These are phyloP conservation scores for Crocodylus rhombifer DNA, from an alignment of 2,797 vertebrate species.

Conservation along the genomic window DNA sequence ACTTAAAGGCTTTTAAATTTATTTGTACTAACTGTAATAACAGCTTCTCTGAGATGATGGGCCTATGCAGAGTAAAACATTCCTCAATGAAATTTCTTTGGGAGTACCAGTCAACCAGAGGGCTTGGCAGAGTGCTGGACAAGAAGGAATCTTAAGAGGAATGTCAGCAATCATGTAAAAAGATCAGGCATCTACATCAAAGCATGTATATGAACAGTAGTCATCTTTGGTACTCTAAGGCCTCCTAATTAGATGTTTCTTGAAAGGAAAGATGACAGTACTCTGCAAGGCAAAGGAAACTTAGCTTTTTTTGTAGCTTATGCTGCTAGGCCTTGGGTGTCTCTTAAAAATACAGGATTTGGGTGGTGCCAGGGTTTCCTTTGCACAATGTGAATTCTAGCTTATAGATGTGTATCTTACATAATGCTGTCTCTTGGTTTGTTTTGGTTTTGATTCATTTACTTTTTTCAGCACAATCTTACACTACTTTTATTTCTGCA, in stretches of 20 bases:
- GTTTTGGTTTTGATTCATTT: neutral
- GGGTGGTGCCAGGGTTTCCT: neutral
- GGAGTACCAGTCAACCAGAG: neutral
- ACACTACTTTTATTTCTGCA: constrained; percentile 12
- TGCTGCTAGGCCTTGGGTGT: neutral
- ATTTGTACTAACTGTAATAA: neutral
- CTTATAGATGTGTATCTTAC: neutral
- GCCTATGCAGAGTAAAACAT: rapidly evolving
- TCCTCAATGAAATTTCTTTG: neutral
- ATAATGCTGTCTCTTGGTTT: neutral
- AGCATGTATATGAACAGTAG: neutral
- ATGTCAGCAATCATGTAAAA: neutral
- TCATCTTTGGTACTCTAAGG: neutral
- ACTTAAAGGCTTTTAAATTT: neutral
- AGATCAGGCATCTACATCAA: neutral
- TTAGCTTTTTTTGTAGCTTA: rapidly evolving
- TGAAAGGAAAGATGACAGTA: neutral
- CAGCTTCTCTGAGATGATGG: neutral
- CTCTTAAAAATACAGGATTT: neutral
- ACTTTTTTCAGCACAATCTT: constrained; percentile 16
- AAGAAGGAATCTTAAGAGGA: neutral
- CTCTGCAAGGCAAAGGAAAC: neutral
- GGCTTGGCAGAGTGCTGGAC: neutral
- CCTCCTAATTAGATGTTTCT: too few species aligned
- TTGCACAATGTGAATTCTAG: neutral